Evolutionary conservation across 1,140 invertebrate genomes (phyloP).

Genomic region (Drosophila sucinea): DNA sequence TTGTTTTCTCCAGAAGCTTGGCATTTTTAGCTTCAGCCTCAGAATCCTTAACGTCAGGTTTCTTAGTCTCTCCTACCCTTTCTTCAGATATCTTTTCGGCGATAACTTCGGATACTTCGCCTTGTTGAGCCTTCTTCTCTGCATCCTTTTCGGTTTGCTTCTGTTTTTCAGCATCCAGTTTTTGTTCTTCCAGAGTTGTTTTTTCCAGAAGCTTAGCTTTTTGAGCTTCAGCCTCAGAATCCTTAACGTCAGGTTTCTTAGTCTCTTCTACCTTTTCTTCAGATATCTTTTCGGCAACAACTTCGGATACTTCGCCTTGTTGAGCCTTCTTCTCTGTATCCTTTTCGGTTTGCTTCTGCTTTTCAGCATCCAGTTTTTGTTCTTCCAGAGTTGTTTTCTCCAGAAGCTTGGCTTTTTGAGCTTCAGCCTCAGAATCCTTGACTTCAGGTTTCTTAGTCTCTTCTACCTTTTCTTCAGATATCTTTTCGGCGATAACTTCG

Average conservation of each 20-base stretch:
- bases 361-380: conserved; percentile 21
- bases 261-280: conserved; percentile 13
- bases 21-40: conserved; percentile 30
- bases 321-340: conserved; percentile 13
- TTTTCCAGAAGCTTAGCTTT: conserved; percentile 22
- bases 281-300: conserved; percentile 22
- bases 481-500: conserved; percentile 34
- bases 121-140: conserved; percentile 25
- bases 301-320: conserved; percentile 48
- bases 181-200: conserved; percentile 25
- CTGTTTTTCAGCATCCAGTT: conserved; percentile 12
- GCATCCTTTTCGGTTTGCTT: conserved; percentile 28
- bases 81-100: conserved; percentile 37
- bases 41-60: conserved; percentile 15
- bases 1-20: conserved; percentile 27
- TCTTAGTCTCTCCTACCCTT: conserved; percentile 9
- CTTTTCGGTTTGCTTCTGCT: conserved; percentile 26
- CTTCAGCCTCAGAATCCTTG: conserved; percentile 31
- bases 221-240: conserved; percentile 16
- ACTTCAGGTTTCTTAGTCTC: conserved; percentile 1
- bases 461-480: conserved; percentile 24
- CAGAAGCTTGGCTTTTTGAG: conserved; percentile 42
- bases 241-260: conserved; percentile 8
- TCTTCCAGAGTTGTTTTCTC: conserved; percentile 37
- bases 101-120: conserved; percentile 39